These are phyloP conservation scores for Leucophora obtusa DNA, from an alignment of 2,888 invertebrate genomes.

Conservation along the genomic window DNA sequence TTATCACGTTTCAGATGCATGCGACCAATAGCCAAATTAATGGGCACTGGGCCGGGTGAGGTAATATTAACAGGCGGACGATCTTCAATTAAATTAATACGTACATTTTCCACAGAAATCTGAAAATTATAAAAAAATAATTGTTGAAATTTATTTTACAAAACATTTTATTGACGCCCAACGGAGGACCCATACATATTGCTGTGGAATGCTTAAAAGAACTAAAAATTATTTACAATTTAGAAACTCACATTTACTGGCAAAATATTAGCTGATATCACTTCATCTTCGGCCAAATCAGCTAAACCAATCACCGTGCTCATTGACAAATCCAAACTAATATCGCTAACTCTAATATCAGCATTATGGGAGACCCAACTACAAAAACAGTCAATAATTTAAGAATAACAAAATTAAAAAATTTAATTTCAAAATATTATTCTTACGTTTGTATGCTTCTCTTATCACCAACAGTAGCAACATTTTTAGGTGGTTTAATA, in stretches of 20 bases:
- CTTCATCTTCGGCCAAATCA: constrained; percentile 93
- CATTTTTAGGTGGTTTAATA: constrained; percentile 78
- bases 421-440: not conserved
- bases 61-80: constrained; percentile 88
- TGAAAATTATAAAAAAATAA: constrained; percentile 74
- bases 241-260: constrained; percentile 85
- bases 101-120: constrained; percentile 87
- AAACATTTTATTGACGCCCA: not conserved
- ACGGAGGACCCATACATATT: not conserved
- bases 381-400: constrained; percentile 31
- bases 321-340: constrained; percentile 86
- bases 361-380: constrained; percentile 80
- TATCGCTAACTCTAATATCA: constrained; percentile 83
- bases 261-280: constrained; percentile 85
- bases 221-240: too few species aligned
- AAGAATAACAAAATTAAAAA: not conserved
- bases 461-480: constrained; percentile 71
- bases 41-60: constrained; percentile 89
- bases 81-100: constrained; percentile 89
- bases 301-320: constrained; percentile 89
- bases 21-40: constrained; percentile 86
- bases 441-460: constrained; percentile 76
- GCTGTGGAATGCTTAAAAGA: not conserved
- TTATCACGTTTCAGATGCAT: constrained; percentile 85
- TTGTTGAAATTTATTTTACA: not conserved